Conservation (phyloP, 2,888 invertebrate species). For the Temnothorax rugatulus region DNA sequence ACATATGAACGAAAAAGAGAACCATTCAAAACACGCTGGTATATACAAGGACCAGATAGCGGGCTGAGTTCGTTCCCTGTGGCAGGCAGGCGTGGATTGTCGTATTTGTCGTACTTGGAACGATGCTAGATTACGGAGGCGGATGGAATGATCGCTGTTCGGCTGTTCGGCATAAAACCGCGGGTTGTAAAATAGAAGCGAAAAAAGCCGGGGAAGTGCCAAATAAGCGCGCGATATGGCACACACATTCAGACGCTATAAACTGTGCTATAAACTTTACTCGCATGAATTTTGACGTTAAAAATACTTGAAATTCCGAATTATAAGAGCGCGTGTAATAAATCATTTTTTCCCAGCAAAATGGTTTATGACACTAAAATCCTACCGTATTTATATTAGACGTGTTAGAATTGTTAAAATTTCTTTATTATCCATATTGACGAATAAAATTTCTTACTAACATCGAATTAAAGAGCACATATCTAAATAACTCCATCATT, state of each 20-base stretch:
- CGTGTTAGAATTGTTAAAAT: neutral
- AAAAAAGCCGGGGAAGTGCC: conserved; percentile 41
- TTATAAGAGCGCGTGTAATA: neutral
- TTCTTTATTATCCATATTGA: neutral
- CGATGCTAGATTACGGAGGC: conserved; percentile 56
- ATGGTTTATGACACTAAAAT: neutral
- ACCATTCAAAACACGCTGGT: conserved; percentile 61
- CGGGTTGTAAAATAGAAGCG: conserved; percentile 51
- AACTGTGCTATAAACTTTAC: conserved; percentile 15
- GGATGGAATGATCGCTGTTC: conserved; percentile 53
- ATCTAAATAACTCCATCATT: neutral
- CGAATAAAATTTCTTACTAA: neutral
- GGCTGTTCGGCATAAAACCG: conserved; percentile 46
- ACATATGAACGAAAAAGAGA: conserved; percentile 63
- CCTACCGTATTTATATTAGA: neutral
- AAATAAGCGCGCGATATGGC: conserved; percentile 38
- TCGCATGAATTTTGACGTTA: neutral
- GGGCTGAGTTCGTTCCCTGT: conserved; percentile 38
- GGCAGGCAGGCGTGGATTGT: conserved; percentile 55
- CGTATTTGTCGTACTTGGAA: conserved; percentile 58
- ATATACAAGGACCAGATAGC: conserved; percentile 53
- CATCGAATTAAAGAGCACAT: neutral
- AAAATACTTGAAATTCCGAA: conserved; percentile 1
- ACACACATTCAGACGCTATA: conserved; percentile 21
- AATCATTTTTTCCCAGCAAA: neutral